Evolutionary conservation across 2,113 vertebrate genomes (phyloP).

Genomic region (Cephalopterus ornatus): DNA sequence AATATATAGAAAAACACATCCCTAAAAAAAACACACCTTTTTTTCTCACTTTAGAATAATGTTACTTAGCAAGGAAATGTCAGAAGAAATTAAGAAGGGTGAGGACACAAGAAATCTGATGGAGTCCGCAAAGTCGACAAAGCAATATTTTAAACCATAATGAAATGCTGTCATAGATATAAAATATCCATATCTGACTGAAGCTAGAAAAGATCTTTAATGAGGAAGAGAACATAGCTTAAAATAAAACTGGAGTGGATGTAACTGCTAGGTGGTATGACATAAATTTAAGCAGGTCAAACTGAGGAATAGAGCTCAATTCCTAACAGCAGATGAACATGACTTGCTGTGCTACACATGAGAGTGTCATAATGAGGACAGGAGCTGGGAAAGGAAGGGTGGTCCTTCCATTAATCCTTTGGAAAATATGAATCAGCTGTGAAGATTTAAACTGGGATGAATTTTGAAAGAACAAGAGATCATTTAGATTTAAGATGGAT

Average conservation of each 20-base stretch:
- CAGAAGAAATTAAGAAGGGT: background rate
- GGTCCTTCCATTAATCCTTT: background rate
- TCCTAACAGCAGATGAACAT: background rate
- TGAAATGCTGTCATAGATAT: background rate
- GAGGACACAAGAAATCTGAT: background rate
- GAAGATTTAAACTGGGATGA: background rate
- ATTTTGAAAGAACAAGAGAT: background rate
- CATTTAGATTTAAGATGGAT: background rate
- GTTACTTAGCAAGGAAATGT: background rate
- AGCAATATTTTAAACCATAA: background rate
- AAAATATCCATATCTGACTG: background rate
- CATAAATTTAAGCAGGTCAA: background rate
- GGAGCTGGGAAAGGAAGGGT: background rate
- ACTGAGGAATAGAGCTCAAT: background rate
- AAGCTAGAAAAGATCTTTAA: background rate
- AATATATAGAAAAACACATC: background rate
- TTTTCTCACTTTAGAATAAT: background rate
- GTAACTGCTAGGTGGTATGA: background rate
- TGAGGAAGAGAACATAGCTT: background rate
- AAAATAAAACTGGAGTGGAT: background rate
- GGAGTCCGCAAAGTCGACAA: background rate
- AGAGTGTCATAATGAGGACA: background rate
- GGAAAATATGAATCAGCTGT: background rate
- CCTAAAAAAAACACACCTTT: rapidly evolving
- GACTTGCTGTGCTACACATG: background rate